phyloP scores from a whole-genome alignment of 2,113 vertebrate species.

The Pitta sordida region DNA sequence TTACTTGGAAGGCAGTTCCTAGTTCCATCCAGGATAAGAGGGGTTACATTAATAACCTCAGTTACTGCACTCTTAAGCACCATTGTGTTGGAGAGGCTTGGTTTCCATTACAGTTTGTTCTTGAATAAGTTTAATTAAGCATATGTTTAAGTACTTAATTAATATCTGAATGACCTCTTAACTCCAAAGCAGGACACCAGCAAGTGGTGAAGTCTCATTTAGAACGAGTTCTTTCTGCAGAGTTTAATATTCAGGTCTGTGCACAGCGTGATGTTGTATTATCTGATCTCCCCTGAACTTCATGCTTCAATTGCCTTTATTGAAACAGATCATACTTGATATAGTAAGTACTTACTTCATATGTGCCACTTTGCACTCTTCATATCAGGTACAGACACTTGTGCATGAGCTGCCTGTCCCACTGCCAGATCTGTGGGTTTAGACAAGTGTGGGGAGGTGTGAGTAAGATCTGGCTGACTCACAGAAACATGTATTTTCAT shows the following conservation, averaged over 20 bases:
- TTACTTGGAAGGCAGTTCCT: not conserved
- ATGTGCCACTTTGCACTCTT: not conserved
- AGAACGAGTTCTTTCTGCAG: not conserved
- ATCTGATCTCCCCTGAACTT: not conserved
- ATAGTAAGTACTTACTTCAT: not conserved
- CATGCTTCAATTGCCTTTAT: not conserved
- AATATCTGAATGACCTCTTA: not conserved
- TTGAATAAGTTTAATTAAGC: not conserved
- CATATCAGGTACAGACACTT: not conserved
- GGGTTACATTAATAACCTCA: not conserved
- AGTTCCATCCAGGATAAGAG: not conserved
- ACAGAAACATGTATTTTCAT: not conserved
- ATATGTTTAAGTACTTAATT: not conserved
- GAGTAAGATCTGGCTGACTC: not conserved
- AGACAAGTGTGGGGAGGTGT: not conserved
- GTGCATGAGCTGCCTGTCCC: not conserved
- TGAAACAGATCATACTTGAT: not conserved
- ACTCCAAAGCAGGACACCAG: not conserved
- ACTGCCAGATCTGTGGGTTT: slow-evolving; percentile 11
- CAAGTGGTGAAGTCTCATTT: not conserved
- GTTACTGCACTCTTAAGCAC: not conserved
- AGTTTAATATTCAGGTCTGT: not conserved
- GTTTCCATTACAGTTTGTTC: not conserved
- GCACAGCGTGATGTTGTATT: not conserved
- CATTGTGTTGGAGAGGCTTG: not conserved